These are phyloP conservation scores for Solenopsis invicta DNA, from an alignment of 1,140 invertebrate species.

Conservation along the genomic window DNA sequence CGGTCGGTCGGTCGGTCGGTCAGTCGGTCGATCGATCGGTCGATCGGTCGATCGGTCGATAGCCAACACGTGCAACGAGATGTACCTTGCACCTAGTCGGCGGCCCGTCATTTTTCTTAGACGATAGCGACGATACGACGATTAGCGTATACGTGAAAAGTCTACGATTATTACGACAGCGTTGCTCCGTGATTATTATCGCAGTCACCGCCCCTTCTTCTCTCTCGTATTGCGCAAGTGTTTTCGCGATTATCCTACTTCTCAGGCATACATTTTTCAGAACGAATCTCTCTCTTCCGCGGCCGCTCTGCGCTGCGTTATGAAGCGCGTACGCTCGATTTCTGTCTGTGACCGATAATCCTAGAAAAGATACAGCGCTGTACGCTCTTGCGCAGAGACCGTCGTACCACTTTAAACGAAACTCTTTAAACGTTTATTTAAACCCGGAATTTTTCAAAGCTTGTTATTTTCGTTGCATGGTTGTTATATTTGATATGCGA, in stretches of 20 bases:
- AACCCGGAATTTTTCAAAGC: not conserved
- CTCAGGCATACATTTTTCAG: conserved; percentile 2
- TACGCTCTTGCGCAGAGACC: not conserved
- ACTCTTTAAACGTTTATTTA: not conserved
- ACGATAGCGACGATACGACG: not conserved
- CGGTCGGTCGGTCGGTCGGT: not conserved
- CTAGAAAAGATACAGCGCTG: not conserved
- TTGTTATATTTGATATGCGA: not conserved
- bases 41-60: conserved; percentile 13
- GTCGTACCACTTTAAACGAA: not conserved
- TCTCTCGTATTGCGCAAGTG: conserved; percentile 26
- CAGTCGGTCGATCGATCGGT: not conserved
- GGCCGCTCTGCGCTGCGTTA: not conserved
- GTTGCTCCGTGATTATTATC: conserved; percentile 17
- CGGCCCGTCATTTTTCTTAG: not conserved
- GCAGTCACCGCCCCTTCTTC: not conserved
- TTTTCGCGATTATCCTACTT: conserved; percentile 28
- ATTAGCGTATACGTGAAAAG: conserved; percentile 16
- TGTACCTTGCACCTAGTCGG: not conserved
- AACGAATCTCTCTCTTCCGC: too few relatives aligned
- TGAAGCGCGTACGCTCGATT: not conserved
- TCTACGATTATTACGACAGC: not conserved
- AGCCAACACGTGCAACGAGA: conserved; percentile 12
- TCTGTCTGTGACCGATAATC: not conserved
- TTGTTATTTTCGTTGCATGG: not conserved